phyloP scores from a whole-genome alignment of 2,113 vertebrate genomes.

The Etia nguti region DNA sequence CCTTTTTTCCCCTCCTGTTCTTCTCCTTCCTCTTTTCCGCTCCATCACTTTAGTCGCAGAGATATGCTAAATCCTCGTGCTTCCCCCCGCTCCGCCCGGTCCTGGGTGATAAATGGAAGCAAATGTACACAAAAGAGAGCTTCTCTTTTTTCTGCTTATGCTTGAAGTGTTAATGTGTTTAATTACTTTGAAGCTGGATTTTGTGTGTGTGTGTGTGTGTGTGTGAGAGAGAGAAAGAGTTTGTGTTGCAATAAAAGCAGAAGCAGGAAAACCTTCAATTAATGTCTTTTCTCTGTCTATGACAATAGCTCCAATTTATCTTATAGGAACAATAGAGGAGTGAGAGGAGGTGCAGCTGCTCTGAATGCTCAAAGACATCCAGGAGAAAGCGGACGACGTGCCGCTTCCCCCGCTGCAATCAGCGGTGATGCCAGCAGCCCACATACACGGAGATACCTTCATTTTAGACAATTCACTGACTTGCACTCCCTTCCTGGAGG shows the following conservation, averaged over 20 bases:
- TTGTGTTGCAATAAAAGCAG: constrained; percentile 8
- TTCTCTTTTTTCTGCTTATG: constrained; percentile 24
- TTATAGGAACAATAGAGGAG: constrained; percentile 45
- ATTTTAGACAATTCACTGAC: neutral
- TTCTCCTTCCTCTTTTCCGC: constrained; percentile 14
- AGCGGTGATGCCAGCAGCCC: constrained; percentile 3
- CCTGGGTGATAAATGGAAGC: constrained; percentile 42
- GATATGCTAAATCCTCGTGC: constrained; percentile 49
- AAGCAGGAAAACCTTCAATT: constrained; percentile 52
- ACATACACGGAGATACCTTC: constrained; percentile 3
- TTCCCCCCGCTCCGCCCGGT: constrained; percentile 1
- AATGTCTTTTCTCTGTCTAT: constrained; percentile 30
- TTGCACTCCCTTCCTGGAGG: neutral
- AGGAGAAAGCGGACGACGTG: constrained; percentile 6
- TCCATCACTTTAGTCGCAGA: constrained; percentile 48
- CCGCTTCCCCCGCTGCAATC: constrained; percentile 29
- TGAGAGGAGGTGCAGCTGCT: constrained; percentile 40
- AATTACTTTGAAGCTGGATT: constrained; percentile 50
- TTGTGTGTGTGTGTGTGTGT: neutral
- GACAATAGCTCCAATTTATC: constrained; percentile 59
- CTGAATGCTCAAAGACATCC: constrained; percentile 20
- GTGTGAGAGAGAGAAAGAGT: neutral
- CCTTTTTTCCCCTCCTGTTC: neutral
- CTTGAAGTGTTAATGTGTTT: constrained; percentile 64
- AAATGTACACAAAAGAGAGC: constrained; percentile 50